Conservation (phyloP, 2,797 vertebrate species). For the Mus caroli region DNA sequence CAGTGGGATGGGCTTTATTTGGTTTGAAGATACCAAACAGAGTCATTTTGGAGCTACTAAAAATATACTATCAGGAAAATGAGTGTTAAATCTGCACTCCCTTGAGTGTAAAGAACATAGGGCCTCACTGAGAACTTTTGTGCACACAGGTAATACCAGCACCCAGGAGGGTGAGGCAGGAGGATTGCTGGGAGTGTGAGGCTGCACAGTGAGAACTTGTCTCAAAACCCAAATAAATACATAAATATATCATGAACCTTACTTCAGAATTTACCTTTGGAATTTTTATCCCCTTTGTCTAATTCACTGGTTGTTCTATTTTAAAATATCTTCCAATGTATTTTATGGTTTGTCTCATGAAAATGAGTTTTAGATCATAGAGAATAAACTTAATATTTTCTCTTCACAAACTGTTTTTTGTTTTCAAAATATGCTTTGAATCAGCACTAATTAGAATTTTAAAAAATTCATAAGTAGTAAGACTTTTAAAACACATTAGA, state of each 20-base stretch:
- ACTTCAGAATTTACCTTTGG: background rate
- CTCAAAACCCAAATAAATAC: background rate
- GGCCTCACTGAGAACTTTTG: conserved; percentile 11
- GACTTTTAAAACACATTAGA: conserved; percentile 49
- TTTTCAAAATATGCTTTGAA: conserved; percentile 67
- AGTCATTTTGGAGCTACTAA: background rate
- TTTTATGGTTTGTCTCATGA: conserved; percentile 61
- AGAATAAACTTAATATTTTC: conserved; percentile 63
- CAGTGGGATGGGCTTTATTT: conserved; percentile 51
- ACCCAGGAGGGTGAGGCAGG: background rate
- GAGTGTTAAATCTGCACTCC: background rate
- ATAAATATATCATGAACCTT: background rate
- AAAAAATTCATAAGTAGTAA: conserved; percentile 67
- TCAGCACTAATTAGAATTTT: conserved; percentile 48
- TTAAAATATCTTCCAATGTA: background rate
- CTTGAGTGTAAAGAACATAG: background rate
- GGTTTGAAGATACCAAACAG: conserved; percentile 27
- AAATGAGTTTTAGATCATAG: conserved; percentile 50
- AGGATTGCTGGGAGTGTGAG: background rate
- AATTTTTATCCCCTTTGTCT: conserved; percentile 49
- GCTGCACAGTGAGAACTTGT: background rate
- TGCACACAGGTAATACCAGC: background rate
- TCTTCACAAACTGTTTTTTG: conserved; percentile 25
- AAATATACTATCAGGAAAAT: conserved; percentile 32
- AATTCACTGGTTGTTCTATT: conserved; percentile 29